Evolutionary conservation across 2,113 vertebrate species (phyloP).

Genomic region (Pipa parva): DNA sequence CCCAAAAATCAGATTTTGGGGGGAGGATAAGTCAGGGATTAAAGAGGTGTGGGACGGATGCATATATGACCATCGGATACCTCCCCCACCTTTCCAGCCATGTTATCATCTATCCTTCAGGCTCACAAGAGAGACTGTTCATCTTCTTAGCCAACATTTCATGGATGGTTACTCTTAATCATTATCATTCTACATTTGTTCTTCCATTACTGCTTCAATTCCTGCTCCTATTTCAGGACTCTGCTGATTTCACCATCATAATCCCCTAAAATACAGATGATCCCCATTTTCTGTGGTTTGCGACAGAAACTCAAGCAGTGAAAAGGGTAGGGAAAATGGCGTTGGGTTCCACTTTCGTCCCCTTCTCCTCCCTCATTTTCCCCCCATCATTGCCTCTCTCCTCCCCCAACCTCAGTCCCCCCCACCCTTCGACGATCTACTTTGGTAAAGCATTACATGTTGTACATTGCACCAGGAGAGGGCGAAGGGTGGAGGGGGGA

Average conservation of each 20-base stretch:
- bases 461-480: slow-evolving; percentile 30
- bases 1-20: background rate
- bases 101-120: slow-evolving; percentile 13
- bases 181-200: slow-evolving; percentile 26
- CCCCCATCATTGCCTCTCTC: slow-evolving; percentile 4
- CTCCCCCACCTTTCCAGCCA: background rate
- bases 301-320: slow-evolving; percentile 4
- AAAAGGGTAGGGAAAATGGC: slow-evolving; percentile 11
- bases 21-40: background rate
- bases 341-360: slow-evolving; percentile 25
- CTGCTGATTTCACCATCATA: background rate
- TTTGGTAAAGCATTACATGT: slow-evolving; percentile 24
- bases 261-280: background rate
- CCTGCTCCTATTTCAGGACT: background rate
- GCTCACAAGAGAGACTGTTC: background rate
- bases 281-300: background rate
- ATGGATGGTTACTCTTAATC: slow-evolving; percentile 38
- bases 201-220: background rate
- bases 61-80: background rate
- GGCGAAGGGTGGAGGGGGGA: slow-evolving; percentile 3
- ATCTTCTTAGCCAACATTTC: slow-evolving; percentile 28
- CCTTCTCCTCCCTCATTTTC: slow-evolving; percentile 13
- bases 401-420: slow-evolving; percentile 25
- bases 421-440: slow-evolving; percentile 22
- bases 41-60: background rate